Evolutionary conservation across 2,113 vertebrate genomes (phyloP), one percentile per base, ranked within the genome.

Genomic region (Calyptommatus sinebrachiatus): DNA sequence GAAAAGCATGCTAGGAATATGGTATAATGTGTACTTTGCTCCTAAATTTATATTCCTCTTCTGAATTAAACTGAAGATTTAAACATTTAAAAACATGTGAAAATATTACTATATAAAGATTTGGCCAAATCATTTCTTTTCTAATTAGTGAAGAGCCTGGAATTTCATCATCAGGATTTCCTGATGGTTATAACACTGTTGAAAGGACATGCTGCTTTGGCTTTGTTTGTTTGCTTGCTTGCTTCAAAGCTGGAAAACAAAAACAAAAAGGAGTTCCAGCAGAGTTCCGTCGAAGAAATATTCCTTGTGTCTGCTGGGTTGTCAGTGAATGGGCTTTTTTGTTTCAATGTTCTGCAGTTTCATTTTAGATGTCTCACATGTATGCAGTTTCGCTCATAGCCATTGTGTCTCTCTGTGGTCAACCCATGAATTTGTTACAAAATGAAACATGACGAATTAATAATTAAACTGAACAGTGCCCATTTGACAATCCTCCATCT

Each of bases 381-480:
- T 84, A 60, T 18, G 22, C 0, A 50, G 6, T 10, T 31, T 4
- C 8, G 0, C 0, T 71, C 12, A 26, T 35, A 81, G 81, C 1
- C 7, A 78, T 8, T 9, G 12, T 71, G 41, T 0, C 78, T 29
- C 63, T 50, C 46, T 83, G 21, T 11, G 77, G 41, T 69, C n/a
- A 84, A 8, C 71, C 83, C 46, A 46, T 14, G 73, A 82, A 78
- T 68, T 71, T 85, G 4, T 50, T 76, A 7, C 73, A 77, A 82
- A 26, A 71, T 11, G 62, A 16, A 85, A 77, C 26, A 80, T 0
- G 2, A 9, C 1, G 1, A 75, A 86, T 62, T 82, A 82, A 78
- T 85, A 88, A 74, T 18, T 73, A 80, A 50, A 84, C 35, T 77
- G 81, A 88, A 83, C 1, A 76, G 1, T 82, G 24, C 67, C 79